phyloP scores from a whole-genome alignment of 2,888 invertebrate genomes.

The Drosophila hamatofila region DNA sequence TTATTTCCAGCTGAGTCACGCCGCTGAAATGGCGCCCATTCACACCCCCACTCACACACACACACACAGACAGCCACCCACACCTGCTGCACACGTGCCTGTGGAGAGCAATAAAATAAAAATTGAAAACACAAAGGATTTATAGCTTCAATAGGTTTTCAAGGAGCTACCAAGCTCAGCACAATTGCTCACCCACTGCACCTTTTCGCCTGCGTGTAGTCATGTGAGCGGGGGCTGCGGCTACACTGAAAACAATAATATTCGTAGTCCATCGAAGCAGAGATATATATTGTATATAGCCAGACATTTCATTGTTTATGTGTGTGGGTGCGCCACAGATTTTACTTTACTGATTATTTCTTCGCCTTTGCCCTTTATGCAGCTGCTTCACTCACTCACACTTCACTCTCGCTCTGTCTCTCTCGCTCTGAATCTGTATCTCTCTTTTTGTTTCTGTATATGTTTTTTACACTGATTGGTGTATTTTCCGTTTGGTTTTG shows the following conservation, averaged over 20 bases:
- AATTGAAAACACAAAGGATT: conserved; percentile 82
- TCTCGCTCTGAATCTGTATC: not conserved
- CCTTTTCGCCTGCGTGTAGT: conserved; percentile 18
- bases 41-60: conserved; percentile 7
- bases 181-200: conserved; percentile 53
- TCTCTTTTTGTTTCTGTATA: conserved; percentile 19
- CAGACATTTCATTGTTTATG: conserved; percentile 70
- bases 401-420: not conserved
- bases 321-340: conserved; percentile 71
- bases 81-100: conserved; percentile 49
- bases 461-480: conserved; percentile 78
- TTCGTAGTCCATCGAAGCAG: conserved; percentile 58
- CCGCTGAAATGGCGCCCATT: conserved; percentile 36
- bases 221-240: too few relatives aligned
- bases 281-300: conserved; percentile 54
- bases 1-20: conserved; percentile 64
- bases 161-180: conserved; percentile 72
- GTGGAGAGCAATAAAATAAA: conserved; percentile 81
- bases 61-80: not conserved
- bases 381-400: not conserved
- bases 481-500: conserved; percentile 78
- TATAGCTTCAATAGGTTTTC: conserved; percentile 82
- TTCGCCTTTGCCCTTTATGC: conserved; percentile 59
- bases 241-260: conserved; percentile 68
- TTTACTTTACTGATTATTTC: conserved; percentile 76